phyloP scores from a whole-genome alignment of 2,797 vertebrate genomes.

The Myripristis murdjan region DNA sequence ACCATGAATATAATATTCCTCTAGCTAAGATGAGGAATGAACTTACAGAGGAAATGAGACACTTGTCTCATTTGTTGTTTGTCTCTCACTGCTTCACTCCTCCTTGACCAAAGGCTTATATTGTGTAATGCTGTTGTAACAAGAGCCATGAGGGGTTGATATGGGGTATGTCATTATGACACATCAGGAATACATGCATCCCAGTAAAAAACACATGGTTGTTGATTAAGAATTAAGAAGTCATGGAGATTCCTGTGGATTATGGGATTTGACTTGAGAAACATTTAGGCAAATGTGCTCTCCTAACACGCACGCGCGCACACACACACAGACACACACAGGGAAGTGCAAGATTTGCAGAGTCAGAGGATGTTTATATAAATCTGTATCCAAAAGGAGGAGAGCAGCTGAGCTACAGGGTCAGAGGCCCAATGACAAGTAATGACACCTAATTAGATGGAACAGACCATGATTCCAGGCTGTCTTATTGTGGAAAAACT shows the following conservation, averaged over 20 bases:
- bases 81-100: slow-evolving; percentile 34
- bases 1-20: slow-evolving; percentile 16
- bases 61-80: slow-evolving; percentile 27
- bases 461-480: slow-evolving; percentile 55
- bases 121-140: slow-evolving; percentile 6
- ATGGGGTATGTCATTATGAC: slow-evolving; percentile 24
- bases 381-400: slow-evolving; percentile 49
- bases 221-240: slow-evolving; percentile 41
- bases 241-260: slow-evolving; percentile 37
- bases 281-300: slow-evolving; percentile 31
- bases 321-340: slow-evolving; percentile 22
- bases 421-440: slow-evolving; percentile 49
- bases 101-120: slow-evolving; percentile 36
- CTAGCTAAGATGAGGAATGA: slow-evolving; percentile 4
- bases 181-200: slow-evolving; percentile 19
- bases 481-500: slow-evolving; percentile 38
- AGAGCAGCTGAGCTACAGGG: slow-evolving; percentile 51
- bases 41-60: slow-evolving; percentile 23
- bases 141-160: slow-evolving; percentile 29
- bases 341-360: slow-evolving; percentile 13
- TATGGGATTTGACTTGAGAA: slow-evolving; percentile 33
- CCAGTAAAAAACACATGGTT: slow-evolving; percentile 33
- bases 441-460: slow-evolving; percentile 75
- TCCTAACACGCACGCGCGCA: slow-evolving; percentile 5
- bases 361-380: slow-evolving; percentile 46